A percentile compares a stretch with the other conserved stretches of the same genome.
Evolutionary conservation across 2,797 vertebrate species (phyloP).

Genomic region (Myotis planiceps): DNA sequence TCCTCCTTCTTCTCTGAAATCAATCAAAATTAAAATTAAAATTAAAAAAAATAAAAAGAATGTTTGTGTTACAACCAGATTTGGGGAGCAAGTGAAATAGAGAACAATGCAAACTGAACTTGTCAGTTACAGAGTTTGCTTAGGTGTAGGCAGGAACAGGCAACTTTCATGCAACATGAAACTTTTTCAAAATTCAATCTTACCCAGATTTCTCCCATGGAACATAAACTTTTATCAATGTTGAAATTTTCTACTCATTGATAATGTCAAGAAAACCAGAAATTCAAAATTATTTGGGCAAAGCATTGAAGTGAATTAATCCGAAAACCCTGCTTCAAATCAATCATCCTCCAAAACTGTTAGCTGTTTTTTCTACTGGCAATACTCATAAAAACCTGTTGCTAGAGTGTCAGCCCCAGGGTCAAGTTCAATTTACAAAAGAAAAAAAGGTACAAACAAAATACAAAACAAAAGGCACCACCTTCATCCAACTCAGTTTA

Average conservation of each 20-base stretch:
- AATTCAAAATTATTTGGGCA: background rate
- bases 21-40: too few species aligned
- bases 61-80: background rate
- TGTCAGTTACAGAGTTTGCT: background rate
- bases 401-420: background rate
- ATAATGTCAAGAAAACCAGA: background rate
- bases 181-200: slow-evolving; percentile 5
- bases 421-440: background rate
- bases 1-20: too few species aligned
- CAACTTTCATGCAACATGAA: background rate
- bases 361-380: background rate
- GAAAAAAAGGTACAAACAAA: background rate
- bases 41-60: too few species aligned
- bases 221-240: background rate
- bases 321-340: background rate
- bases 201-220: background rate
- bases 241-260: background rate
- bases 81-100: background rate
- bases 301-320: background rate
- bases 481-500: background rate
- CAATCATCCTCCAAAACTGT: background rate
- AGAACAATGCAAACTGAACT: background rate
- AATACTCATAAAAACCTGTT: background rate
- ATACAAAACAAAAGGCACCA: background rate
- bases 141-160: background rate